Conservation (phyloP, 2,797 vertebrate genomes). For the Hippoglossus hippoglossus region DNA sequence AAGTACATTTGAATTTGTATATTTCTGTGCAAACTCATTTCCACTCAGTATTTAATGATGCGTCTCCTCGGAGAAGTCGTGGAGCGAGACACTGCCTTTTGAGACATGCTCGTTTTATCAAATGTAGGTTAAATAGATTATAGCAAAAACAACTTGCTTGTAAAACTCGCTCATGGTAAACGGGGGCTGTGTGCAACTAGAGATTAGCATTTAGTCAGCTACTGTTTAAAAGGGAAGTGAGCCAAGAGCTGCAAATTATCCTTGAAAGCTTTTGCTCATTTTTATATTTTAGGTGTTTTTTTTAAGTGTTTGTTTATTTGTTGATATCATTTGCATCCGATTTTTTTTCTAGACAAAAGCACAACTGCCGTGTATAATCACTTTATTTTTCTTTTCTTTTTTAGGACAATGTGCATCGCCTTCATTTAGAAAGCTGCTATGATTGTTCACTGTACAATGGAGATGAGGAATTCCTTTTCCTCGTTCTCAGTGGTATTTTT, state of each 20-base stretch:
- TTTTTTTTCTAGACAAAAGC: constrained; percentile 84
- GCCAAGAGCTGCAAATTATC: constrained; percentile 54
- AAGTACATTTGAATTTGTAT: constrained; percentile 54
- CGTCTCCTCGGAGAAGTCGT: constrained; percentile 43
- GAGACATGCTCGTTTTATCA: constrained; percentile 58
- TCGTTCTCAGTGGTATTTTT: constrained; percentile 32
- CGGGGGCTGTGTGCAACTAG: constrained; percentile 81
- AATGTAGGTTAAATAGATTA: constrained; percentile 64
- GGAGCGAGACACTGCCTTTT: constrained; percentile 72
- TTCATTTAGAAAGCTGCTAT: constrained; percentile 86
- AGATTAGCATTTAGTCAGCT: constrained; percentile 65
- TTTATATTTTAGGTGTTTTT: background rate
- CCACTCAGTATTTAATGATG: constrained; percentile 58
- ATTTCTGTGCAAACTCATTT: constrained; percentile 56
- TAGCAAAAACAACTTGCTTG: constrained; percentile 38
- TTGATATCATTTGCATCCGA: constrained; percentile 42
- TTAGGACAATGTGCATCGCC: constrained; percentile 76
- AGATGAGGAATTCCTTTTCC: constrained; percentile 36
- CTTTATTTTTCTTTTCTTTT: constrained; percentile 50
- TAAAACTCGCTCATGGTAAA: constrained; percentile 66
- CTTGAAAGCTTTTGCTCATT: constrained; percentile 25
- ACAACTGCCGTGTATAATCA: constrained; percentile 78
- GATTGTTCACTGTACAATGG: constrained; percentile 77
- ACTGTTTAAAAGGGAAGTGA: constrained; percentile 66
- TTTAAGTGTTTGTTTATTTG: background rate